Evolutionary conservation across 2,888 invertebrate species (phyloP), one percentile per base, ranked within the genome.

Genomic region (Spodoptera littoralis): DNA sequence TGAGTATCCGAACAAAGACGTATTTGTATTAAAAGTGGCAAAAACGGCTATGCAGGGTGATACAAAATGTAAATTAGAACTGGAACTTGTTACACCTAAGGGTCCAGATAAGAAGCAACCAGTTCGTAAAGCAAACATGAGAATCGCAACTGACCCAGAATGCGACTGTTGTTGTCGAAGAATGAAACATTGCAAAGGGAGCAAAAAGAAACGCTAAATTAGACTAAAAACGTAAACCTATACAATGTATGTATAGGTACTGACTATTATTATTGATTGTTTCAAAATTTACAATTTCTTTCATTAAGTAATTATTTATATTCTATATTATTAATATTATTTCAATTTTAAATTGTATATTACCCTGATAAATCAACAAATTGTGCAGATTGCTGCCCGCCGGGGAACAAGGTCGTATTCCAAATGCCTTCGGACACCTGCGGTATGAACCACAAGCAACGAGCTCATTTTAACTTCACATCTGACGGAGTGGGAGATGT

Each of bases 81-180:
- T 97, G 77, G 96, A 97, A 82, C 88, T 97, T 80, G 96, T 95
- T 58, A 96, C 97, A 0, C 97, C 97, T 0, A 96, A 96, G 78
- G 96, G 95, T 0, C 92, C 94, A 0, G 95, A 96, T 62, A 92
- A 95, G 65, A 94, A 93, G 64, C 94, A 95, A 0, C 95, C 95
- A 0, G 87, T 96, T 8, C 49, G 84, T 77, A 91, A 89, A 88
- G 76, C 81, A 24, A 86, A 90, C 76, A 81, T 81, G 45, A 85
- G 85, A 75, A 79, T 91, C 44, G 92, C 92, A 73, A 92, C 92
- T 9, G 91, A 94, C 42, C 84, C 84, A 43, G 91, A 92, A 64
- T 94, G 94, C 63, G 82, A 83, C 53, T 94, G 93, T 79, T 89
- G 83, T 70, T 73, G 86, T 13, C 80, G 82, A 73, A 81, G 86